Conservation (phyloP, 2,797 vertebrate species). For the Ctenochaetus hawaiiensis region DNA sequence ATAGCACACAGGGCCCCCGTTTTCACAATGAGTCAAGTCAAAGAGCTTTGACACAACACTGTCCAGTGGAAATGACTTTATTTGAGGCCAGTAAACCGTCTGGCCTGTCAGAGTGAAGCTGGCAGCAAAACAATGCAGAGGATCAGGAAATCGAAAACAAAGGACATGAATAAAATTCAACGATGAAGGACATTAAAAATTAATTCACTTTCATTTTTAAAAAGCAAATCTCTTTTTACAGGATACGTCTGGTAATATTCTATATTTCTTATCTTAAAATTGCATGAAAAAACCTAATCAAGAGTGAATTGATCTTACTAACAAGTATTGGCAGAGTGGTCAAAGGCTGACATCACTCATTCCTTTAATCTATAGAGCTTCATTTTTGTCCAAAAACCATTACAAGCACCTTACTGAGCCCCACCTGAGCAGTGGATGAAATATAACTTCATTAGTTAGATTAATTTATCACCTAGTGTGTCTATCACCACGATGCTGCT, state of each 20-base stretch:
- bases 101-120: slow-evolving; percentile 1
- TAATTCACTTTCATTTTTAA: neutral
- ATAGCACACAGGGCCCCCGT: neutral
- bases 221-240: slow-evolving; percentile 3
- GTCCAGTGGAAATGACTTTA: slow-evolving; percentile 10
- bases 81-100: slow-evolving; percentile 15
- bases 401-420: neutral
- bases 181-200: neutral
- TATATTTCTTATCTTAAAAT: neutral
- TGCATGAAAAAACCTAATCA: neutral
- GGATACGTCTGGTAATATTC: neutral
- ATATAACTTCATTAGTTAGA: neutral
- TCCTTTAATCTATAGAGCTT: neutral
- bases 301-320: neutral
- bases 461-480: neutral
- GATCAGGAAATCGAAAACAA: neutral
- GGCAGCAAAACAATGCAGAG: slow-evolving; percentile 11
- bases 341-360: neutral
- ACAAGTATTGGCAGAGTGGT: neutral
- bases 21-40: slow-evolving; percentile 2
- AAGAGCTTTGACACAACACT: slow-evolving; percentile 28
- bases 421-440: neutral
- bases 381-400: neutral
- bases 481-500: neutral
- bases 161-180: neutral